Base-by-base conservation (phyloP, 35 echinoderm and acorn worm genomes). In the Holothuria glaberrima region DNA sequence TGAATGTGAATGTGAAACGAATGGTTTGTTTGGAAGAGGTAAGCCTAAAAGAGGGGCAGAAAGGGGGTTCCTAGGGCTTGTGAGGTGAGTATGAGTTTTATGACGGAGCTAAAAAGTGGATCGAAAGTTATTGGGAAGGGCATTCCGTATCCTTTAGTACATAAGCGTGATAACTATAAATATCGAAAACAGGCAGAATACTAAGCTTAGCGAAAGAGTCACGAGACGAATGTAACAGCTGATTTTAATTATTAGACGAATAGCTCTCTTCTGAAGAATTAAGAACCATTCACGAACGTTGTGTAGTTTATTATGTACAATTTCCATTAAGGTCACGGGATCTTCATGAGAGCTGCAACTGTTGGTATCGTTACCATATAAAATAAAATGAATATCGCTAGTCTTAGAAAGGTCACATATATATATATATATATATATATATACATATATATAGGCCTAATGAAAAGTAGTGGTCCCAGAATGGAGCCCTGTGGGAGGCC, bases 231-330 rank as follows among this genome's bases (percentile, higher is more conserved):
- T n/a, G n/a, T n/a, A n/a, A n/a, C 2, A n/a, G n/a, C n/a, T 61
- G 3, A 61, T 0, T 61, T 61, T 61, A 61, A 61, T 14, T 61
- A 61, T 61, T 18, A 0, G 58, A 61, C 3, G 58, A 61, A 3
- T n/a, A 61, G 58, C n/a, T 61, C 58, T 61, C 58, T 61, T 61
- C 58, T 61, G 58, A n/a, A 61, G 58, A 18, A 61, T 61, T n/a
- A 61, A 61, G n/a, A 61, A n/a, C n/a, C 16, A 61, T 61, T 61
- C 0, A 0, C 58, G n/a, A 18, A n/a, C 58, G n/a, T n/a, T n/a
- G n/a, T n/a, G n/a, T n/a, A n/a, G n/a, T n/a, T n/a, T n/a, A n/a
- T n/a, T n/a, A n/a, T n/a, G n/a, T n/a, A n/a, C n/a, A n/a, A n/a
- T n/a, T n/a, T n/a, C n/a, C n/a, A n/a, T n/a, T n/a, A n/a, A n/a